phyloP scores from a whole-genome alignment of 2,113 vertebrate species.

The Philantomba maxwellii region DNA sequence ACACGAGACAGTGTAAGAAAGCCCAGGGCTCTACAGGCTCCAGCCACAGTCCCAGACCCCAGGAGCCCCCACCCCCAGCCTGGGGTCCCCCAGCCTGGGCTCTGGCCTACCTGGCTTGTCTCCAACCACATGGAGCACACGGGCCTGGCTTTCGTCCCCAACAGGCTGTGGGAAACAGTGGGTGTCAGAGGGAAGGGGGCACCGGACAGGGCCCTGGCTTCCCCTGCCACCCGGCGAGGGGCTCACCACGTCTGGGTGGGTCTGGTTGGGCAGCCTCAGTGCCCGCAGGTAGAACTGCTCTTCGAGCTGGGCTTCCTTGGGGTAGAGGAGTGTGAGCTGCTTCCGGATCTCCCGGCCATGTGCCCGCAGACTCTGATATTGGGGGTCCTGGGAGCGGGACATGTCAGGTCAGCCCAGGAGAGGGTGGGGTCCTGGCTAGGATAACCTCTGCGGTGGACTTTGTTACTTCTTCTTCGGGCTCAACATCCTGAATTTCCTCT shows the following conservation, averaged over 20 bases:
- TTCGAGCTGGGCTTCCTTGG: conserved; percentile 79
- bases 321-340: conserved; percentile 77
- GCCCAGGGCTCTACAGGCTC: not conserved
- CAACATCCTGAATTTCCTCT: not conserved
- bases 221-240: fast-evolving
- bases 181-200: not conserved
- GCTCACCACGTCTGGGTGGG: conserved; percentile 88
- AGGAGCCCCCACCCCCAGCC: not conserved
- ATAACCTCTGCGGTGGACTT: not conserved
- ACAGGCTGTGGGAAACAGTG: conserved; percentile 78
- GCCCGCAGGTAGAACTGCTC: conserved; percentile 83
- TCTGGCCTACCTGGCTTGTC: conserved; percentile 84
- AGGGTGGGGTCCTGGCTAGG: not conserved
- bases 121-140: conserved; percentile 85
- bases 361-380: conserved; percentile 73
- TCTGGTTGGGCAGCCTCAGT: conserved; percentile 87
- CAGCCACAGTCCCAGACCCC: not conserved
- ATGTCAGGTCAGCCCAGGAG: not conserved
- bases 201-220: fast-evolving
- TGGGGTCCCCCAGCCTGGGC: not conserved
- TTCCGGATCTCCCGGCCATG: conserved; percentile 82
- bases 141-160: conserved; percentile 90
- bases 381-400: conserved; percentile 76
- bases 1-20: not conserved
- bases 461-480: not conserved